Base-by-base conservation (phyloP, 2,888 invertebrate species). In the Eubasilissa splendida region DNA sequence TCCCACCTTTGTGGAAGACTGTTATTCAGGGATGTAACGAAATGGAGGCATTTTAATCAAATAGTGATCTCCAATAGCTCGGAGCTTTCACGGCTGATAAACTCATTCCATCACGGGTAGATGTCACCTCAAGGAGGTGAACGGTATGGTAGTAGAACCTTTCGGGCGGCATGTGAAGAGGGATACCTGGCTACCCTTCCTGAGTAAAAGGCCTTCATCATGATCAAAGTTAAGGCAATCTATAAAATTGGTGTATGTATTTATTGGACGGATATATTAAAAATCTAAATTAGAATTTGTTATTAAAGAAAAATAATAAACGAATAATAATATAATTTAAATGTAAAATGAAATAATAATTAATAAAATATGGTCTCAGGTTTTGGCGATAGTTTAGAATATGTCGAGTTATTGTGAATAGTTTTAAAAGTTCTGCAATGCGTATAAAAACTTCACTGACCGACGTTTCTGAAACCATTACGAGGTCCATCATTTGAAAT, bases 41-140 rank as follows among this genome's bases (percentile, higher is more conserved):
- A 70, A 70, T n/a, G 70, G 53, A 70, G 53, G 53, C 70, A 53
- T 71, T 77, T 77, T 77, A 77, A 77, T 77, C 77, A 77, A 77
- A 77, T 60, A 14, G 60, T 71, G 77, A 77, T 77, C 77, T 77
- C 53, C 71, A 71, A 77, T 60, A 60, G 70, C 71, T 54, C 9
- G 22, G 60, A 66, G 60, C 58, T 53, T 77, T 77, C 60, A 53
- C 52, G 68, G 65, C 68, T 59, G 71, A 60, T 77, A 77, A 70
- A 71, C 53, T 77, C 77, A 77, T 59, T 71, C 70, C 33, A 53
- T 70, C 53, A 52, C 52, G 14, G 66, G 66, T 71, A 31, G 53
- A 42, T 66, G 66, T 66, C 66, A 66, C 66, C 66, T 66, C 66
- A 66, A 33, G 42, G 42, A 22, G 31, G 66, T 42, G 66, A 66